Conservation (phyloP, 2,888 invertebrate genomes). For the Pasiphila rectangulata region DNA sequence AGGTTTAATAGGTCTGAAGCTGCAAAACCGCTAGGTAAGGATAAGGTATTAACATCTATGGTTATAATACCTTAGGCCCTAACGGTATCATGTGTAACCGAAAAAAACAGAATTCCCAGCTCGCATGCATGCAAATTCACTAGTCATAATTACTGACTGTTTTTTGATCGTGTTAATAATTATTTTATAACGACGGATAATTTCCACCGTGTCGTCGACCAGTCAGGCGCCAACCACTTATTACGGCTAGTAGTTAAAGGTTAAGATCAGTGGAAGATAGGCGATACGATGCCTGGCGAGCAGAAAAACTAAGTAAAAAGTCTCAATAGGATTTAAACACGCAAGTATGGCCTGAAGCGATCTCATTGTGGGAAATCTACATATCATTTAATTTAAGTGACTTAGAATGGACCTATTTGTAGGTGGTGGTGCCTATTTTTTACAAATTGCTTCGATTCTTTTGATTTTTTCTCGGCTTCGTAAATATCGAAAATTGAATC, state of each 20-base stretch:
- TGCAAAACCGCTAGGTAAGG: too few relatives aligned
- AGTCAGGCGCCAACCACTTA: conserved; percentile 28
- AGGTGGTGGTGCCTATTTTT: too few relatives aligned
- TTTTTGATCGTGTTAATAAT: conserved; percentile 2
- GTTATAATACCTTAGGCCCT: not conserved
- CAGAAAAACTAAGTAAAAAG: conserved; percentile 8
- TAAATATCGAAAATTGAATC: too few relatives aligned
- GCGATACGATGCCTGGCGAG: conserved; percentile 1
- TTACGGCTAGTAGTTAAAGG: conserved; percentile 25
- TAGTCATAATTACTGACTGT: conserved; percentile 2
- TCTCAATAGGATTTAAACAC: conserved; percentile 1
- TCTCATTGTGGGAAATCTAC: too few relatives aligned
- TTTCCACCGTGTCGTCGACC: conserved; percentile 31
- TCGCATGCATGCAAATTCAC: conserved; percentile 4
- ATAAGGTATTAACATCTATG: too few relatives aligned
- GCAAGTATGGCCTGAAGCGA: too few relatives aligned
- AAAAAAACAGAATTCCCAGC: conserved; percentile 1
- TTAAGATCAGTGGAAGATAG: conserved; percentile 11
- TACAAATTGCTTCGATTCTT: not conserved
- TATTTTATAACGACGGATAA: conserved; percentile 26
- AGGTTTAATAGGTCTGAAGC: too few relatives aligned
- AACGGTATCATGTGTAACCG: not conserved
- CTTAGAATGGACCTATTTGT: too few relatives aligned
- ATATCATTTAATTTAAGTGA: too few relatives aligned
- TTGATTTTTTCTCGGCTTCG: too few relatives aligned